Evolutionary conservation across 2,888 invertebrate species (phyloP).

Genomic region (Andrena minutula): DNA sequence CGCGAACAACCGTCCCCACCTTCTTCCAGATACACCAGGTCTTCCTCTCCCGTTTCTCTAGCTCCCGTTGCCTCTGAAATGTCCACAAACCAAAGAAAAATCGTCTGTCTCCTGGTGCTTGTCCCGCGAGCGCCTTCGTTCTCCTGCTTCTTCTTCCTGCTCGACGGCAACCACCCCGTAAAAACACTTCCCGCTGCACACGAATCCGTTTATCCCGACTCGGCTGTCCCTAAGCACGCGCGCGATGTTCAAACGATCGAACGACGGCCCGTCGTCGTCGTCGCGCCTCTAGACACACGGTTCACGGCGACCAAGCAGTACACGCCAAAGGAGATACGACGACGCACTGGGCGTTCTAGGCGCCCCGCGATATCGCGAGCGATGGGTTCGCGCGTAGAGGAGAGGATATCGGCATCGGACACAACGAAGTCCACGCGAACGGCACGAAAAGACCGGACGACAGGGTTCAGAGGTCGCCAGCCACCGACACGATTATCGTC

Average conservation of each 20-base stretch:
- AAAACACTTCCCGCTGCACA: not conserved
- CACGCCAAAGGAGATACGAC: slow-evolving; percentile 51
- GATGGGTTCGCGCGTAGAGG: slow-evolving; percentile 19
- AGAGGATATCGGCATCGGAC: slow-evolving; percentile 30
- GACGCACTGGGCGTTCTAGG: slow-evolving; percentile 47
- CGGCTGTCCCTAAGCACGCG: not conserved
- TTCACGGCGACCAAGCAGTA: slow-evolving; percentile 33
- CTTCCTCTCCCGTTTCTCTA: not conserved
- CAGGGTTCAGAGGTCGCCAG: slow-evolving; percentile 76
- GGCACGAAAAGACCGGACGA: slow-evolving; percentile 75
- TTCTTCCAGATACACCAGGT: too few species aligned
- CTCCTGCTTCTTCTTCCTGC: not conserved
- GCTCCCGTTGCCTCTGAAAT: not conserved
- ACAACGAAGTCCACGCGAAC: slow-evolving; percentile 30
- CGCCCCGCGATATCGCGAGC: slow-evolving; percentile 24
- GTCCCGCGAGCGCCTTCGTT: not conserved
- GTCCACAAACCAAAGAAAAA: not conserved
- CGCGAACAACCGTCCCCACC: too few species aligned
- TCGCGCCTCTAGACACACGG: slow-evolving; percentile 15
- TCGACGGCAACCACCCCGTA: not conserved
- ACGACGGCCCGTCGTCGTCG: slow-evolving; percentile 33
- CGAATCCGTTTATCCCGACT: too few species aligned
- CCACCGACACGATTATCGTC: slow-evolving; percentile 24
- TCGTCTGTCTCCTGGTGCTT: not conserved
- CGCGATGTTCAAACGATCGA: slow-evolving; percentile 26